These are phyloP conservation scores for Atta texana DNA, from an alignment of 1,140 invertebrate genomes.

Conservation along the genomic window DNA sequence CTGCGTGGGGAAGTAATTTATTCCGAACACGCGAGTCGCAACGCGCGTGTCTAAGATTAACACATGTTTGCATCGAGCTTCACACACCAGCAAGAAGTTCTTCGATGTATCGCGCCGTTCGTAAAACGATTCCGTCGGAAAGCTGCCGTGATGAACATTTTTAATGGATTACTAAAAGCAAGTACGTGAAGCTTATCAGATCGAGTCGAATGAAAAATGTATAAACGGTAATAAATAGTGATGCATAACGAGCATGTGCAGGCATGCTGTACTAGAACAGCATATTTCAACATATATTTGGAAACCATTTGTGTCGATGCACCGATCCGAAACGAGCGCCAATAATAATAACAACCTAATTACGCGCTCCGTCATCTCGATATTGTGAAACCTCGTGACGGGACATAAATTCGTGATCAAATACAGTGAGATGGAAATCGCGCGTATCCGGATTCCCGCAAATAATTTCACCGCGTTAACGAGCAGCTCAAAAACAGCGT, in stretches of 20 bases:
- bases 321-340: slow-evolving; percentile 27
- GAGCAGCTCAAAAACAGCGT: slow-evolving; percentile 56
- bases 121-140: slow-evolving; percentile 6
- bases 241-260: neutral
- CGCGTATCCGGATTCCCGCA: slow-evolving; percentile 55
- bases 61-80: slow-evolving; percentile 17
- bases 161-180: slow-evolving; percentile 19
- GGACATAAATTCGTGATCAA: slow-evolving; percentile 65
- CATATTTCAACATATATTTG: slow-evolving; percentile 12
- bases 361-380: slow-evolving; percentile 59
- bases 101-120: neutral
- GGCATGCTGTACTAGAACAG: neutral
- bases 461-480: slow-evolving; percentile 52
- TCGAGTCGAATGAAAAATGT: slow-evolving; percentile 21
- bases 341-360: slow-evolving; percentile 62
- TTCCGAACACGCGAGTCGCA: slow-evolving; percentile 43
- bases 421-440: slow-evolving; percentile 62
- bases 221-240: slow-evolving; percentile 15
- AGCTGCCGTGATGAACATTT: neutral
- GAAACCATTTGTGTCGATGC: slow-evolving; percentile 47
- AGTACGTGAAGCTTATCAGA: slow-evolving; percentile 8
- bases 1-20: slow-evolving; percentile 29
- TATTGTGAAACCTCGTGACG: slow-evolving; percentile 56
- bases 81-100: slow-evolving; percentile 12
- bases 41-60: slow-evolving; percentile 48